Evolutionary conservation across 1,140 invertebrate species (phyloP).

Genomic region (Wiebesia pumilae): DNA sequence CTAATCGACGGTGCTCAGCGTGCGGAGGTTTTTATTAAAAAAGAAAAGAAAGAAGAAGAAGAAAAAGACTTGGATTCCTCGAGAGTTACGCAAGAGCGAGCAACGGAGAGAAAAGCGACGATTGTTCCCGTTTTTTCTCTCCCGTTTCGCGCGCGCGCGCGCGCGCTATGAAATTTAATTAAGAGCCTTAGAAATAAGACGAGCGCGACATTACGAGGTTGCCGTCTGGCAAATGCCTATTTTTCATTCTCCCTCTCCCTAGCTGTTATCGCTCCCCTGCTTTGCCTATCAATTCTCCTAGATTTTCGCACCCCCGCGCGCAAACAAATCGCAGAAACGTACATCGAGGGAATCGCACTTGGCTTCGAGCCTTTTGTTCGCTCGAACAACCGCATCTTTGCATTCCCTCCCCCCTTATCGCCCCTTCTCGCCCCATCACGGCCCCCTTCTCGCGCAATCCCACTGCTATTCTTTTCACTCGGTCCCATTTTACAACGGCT

Average conservation of each 20-base stretch:
- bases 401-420: no score
- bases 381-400: conserved; percentile 17
- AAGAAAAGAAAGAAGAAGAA: no score
- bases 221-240: conserved; percentile 6
- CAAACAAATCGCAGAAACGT: conserved; percentile 34
- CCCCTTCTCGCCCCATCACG: not conserved
- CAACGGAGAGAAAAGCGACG: not conserved
- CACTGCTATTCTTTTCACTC: not conserved
- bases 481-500: not conserved
- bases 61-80: not conserved
- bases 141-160: not conserved
- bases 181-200: conserved; percentile 19
- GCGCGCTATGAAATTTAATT: conserved; percentile 42
- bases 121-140: conserved; percentile 4
- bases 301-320: conserved; percentile 10
- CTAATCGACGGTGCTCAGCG: not conserved
- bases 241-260: not conserved
- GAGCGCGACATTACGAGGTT: not conserved
- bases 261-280: not conserved
- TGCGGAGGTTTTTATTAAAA: not conserved
- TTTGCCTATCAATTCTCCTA: conserved; percentile 9
- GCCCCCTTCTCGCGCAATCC: not conserved
- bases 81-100: not conserved
- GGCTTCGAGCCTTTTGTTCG: conserved; percentile 14
- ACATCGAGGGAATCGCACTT: conserved; percentile 1